A percentile compares a stretch with the other conserved stretches of the same genome.
Conservation (phyloP, 2,113 vertebrate genomes). For the Capreolus pygargus region DNA sequence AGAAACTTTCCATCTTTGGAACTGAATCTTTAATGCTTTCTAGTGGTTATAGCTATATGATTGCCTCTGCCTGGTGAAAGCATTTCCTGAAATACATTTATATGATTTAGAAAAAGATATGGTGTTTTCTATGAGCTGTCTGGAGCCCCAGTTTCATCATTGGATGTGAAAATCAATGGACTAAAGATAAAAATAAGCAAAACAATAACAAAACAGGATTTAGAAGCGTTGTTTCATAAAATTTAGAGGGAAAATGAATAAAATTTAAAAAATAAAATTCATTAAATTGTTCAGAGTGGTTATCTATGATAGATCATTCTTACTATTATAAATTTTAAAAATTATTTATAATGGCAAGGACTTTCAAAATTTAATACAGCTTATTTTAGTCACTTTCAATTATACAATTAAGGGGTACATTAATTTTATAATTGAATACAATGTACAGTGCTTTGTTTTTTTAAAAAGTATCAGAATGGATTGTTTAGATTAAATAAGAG, state of each 20-base stretch:
- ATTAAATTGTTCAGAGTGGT: background rate
- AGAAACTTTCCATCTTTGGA: background rate
- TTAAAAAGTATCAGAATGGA: background rate
- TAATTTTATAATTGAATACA: background rate
- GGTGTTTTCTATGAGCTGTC: background rate
- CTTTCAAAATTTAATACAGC: background rate
- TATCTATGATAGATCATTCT: background rate
- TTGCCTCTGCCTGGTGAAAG: background rate
- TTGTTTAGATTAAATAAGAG: background rate
- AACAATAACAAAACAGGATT: background rate
- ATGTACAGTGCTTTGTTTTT: background rate
- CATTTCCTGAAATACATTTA: slow-evolving; percentile 18
- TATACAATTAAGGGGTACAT: background rate
- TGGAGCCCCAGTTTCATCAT: background rate
- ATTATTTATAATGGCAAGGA: background rate
- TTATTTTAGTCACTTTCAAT: background rate
- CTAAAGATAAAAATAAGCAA: background rate
- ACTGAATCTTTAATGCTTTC: background rate
- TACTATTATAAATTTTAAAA: background rate
- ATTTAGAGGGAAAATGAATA: background rate
- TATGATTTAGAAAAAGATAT: background rate
- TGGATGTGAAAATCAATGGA: background rate
- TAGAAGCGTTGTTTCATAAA: background rate
- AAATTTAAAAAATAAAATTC: background rate
- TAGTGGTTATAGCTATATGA: background rate